Evolutionary conservation across 2,888 invertebrate species (phyloP), one percentile per base, ranked within the genome.

Genomic region (Agrotis puta): DNA sequence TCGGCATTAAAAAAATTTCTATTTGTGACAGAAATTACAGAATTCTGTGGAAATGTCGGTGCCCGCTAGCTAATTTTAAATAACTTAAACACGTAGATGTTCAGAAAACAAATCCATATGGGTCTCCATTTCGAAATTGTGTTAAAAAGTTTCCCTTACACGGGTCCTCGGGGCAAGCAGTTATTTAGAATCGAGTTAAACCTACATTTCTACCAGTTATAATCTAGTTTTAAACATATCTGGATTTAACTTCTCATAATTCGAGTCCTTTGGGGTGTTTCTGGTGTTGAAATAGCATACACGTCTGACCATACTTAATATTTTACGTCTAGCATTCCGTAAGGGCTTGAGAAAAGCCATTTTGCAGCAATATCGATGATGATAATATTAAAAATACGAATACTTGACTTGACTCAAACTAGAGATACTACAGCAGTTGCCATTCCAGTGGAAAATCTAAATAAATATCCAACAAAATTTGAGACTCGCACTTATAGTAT

Each of bases 151-250:
- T 76, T 11, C 1, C 5, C 18, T 4, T 4, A 22, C 50, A 18
- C 24, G n/a, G 14, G 50, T 74, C 69, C 77, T 33, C 11, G 5
- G 77, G 77, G 74, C n/a, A 57, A 59, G 24, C 45, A 67, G 47
- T 51, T 61, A 75, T 73, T 51, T 73, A 54, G 67, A 74, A 75
- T 48, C 22, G 39, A 61, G 50, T 74, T 61, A 57, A 74, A 58
- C 47, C 69, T 51, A 76, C 20, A 68, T 68, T 50, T 33, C 45
- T 4, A 24, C 45, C 33, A 76, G 74, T 68, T 62, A 13, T 68
- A 62, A 76, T 69, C n/a, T 61, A 76, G 61, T 76, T 74, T 62
- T 47, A 39, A 39, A 39, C 39, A 47, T 51, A 47, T 56, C 56
- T 61, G 33, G 18, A 56, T 50, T 58, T 3, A 45, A 33, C 3